Evolutionary conservation across 2,888 invertebrate genomes (phyloP), one percentile per base, ranked within the genome.

Genomic region (Pteria penguin): DNA sequence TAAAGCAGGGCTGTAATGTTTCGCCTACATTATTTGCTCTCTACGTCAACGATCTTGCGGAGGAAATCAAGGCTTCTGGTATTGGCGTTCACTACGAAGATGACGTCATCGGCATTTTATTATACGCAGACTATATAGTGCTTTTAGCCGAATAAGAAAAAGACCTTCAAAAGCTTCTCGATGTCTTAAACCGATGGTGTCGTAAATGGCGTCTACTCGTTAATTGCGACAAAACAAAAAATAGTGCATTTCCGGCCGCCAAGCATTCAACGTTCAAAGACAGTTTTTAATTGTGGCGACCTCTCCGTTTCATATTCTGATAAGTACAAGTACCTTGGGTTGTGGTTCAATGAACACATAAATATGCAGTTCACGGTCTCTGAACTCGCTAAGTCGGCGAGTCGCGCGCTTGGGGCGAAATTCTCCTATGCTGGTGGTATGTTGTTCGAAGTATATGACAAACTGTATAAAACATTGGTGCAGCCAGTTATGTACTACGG

Each of bases 11-110:
- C n/a, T n/a, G n/a, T n/a, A n/a, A n/a, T n/a, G n/a, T n/a, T n/a
- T n/a, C n/a, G n/a, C n/a, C 75, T 4, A 70, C 69, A 14, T 36
- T 75, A 22, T 75, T 70, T 26, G 27, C 68, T 8, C 26, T 75
- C 11, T 75, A 69, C 45, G 33, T 70, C 2, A 65, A 69, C 29
- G 75, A 75, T 63, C 33, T 75, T 14, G 70, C 65, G 18, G 33
- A 63, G 18, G 75, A 58, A 29, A 65, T 71, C 24, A 1, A 26
- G 8, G 5, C 52, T 2, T 29, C 32, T 26, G 22, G 1, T 29
- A 33, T 24, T 18, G 66, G 66, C 33, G 36, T 63, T 8, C 1
- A 31, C 8, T 5, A 27, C 22, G 2, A 66, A 32, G 66, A 52
- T 4, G 4, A 22, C 1, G 22, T 36, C 24, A 24, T 66, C n/a